These are phyloP conservation scores for Rhyacophila brunnea DNA, from an alignment of 1,140 invertebrate genomes.

Conservation along the genomic window DNA sequence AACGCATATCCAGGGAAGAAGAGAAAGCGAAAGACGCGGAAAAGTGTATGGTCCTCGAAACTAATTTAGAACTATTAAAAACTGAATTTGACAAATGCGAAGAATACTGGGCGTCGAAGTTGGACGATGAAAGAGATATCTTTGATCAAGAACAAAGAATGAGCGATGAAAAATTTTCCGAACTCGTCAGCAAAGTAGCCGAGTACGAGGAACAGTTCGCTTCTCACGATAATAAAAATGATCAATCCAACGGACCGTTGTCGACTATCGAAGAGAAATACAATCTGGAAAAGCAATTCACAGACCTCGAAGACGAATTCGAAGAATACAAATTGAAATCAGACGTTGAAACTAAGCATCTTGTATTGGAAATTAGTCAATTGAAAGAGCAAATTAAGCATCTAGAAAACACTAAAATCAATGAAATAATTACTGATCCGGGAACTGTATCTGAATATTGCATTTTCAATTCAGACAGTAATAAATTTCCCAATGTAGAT, in stretches of 20 bases:
- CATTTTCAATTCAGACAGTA: too few species aligned
- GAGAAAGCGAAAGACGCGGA: constrained; percentile 55
- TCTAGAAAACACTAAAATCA: constrained; percentile 34
- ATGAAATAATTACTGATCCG: not conserved
- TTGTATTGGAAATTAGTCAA: constrained; percentile 56
- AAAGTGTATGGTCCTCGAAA: constrained; percentile 66
- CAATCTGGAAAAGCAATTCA: constrained; percentile 71
- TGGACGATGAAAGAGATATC: constrained; percentile 73
- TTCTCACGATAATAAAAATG: constrained; percentile 43
- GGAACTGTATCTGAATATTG: too few species aligned
- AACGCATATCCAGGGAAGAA: constrained; percentile 30
- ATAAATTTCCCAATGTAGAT: too few species aligned
- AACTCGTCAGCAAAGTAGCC: constrained; percentile 70
- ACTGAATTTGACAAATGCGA: constrained; percentile 80
- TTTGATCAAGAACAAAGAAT: constrained; percentile 75
- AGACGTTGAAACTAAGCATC: constrained; percentile 48
- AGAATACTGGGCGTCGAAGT: constrained; percentile 78
- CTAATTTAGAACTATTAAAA: constrained; percentile 69
- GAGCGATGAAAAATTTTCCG: constrained; percentile 74
- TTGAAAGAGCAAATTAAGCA: constrained; percentile 55
- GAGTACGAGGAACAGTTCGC: constrained; percentile 79
- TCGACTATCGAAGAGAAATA: constrained; percentile 75
- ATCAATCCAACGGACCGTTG: constrained; percentile 49
- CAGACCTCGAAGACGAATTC: constrained; percentile 70
- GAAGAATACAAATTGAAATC: constrained; percentile 54